Base-by-base conservation (phyloP, 2,888 invertebrate genomes). In the Carpatolechia fugitivella region DNA sequence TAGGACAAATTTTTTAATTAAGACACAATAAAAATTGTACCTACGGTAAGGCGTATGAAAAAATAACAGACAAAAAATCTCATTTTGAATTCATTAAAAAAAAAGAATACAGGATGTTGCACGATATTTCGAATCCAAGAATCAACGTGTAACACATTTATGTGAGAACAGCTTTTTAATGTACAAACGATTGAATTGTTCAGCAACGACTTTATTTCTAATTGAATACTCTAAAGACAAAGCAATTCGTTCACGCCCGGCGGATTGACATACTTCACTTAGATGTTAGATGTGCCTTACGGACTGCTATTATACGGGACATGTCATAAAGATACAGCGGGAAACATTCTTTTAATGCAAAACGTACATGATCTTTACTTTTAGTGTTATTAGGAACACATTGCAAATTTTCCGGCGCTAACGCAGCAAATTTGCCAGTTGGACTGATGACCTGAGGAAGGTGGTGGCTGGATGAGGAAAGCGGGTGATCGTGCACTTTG, bases 201-300 rank as follows among this genome's bases (percentile, higher is more conserved):
- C 24, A 48, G 33, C 31, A 33, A 18, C 30, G 7, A 5, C 16
- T 1, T 38, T 44, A 29, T 44, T 13, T 44, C 7, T 8, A 47
- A 47, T 30, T 47, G 13, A 16, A 30, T n/a, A 16, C 36, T 53
- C 7, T 36, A 29, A 44, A 49, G 40, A 52, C 52, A 55, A 55
- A 55, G 55, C 55, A 52, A 52, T 55, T 48, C 52, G 51, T 51
- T 51, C 41, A 48, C 47, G 46, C 31, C 49, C 38, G 44, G 20
- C 18, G 52, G 46, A 57, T 57, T 52, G 55, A 52, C 52, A 55
- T 57, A 52, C 52, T 54, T 57, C 48, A 52, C 44, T 24, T 46
- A 51, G 47, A 51, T 36, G 13, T 44, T 29, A 38, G 47, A 38
- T 30, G 44, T 29, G 29, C 24, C n/a, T 24, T 40, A 18, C 20